Percentiles rank a stretch among this genome's conserved stretches.
phyloP scores from a whole-genome alignment of 2,888 invertebrate genomes.

The Chalcosyrphus nemorum region DNA sequence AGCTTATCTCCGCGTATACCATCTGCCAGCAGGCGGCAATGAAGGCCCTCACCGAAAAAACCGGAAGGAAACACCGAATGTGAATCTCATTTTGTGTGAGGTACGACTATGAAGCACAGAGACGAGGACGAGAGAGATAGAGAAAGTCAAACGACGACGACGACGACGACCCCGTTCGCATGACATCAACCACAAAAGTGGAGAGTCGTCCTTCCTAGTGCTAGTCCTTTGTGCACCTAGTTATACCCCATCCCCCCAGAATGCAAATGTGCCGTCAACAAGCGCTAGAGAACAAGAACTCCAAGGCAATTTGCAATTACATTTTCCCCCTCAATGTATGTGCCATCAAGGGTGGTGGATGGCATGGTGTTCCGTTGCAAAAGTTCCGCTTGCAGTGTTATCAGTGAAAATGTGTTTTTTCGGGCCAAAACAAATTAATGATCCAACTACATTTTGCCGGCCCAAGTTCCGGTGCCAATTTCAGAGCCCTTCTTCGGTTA shows the following conservation, averaged over 20 bases:
- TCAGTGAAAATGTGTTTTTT: constrained; percentile 51
- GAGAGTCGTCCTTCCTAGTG: background rate
- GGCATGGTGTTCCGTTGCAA: constrained; percentile 44
- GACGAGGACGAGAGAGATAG: background rate
- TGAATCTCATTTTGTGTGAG: constrained; percentile 67
- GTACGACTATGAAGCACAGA: constrained; percentile 43
- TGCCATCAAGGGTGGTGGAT: background rate
- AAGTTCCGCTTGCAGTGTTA: constrained; percentile 64
- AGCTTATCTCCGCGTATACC: constrained; percentile 60
- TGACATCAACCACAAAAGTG: constrained; percentile 59
- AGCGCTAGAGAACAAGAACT: constrained; percentile 42
- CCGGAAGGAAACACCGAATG: constrained; percentile 73
- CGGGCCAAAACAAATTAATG: constrained; percentile 69
- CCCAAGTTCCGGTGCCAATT: constrained; percentile 70
- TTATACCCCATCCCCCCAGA: constrained; percentile 44
- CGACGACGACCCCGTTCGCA: constrained; percentile 54
- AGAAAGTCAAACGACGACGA: constrained; percentile 42
- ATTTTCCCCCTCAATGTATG: constrained; percentile 24
- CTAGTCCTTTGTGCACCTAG: constrained; percentile 41
- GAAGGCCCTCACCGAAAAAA: constrained; percentile 49
- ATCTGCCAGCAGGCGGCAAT: constrained; percentile 41
- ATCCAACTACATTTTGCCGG: constrained; percentile 67
- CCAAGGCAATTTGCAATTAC: constrained; percentile 67
- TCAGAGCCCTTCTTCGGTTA: constrained; percentile 36
- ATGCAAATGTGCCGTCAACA: constrained; percentile 63